phyloP scores from a whole-genome alignment of 2,888 invertebrate genomes.

The Prionchulus punctatus region DNA sequence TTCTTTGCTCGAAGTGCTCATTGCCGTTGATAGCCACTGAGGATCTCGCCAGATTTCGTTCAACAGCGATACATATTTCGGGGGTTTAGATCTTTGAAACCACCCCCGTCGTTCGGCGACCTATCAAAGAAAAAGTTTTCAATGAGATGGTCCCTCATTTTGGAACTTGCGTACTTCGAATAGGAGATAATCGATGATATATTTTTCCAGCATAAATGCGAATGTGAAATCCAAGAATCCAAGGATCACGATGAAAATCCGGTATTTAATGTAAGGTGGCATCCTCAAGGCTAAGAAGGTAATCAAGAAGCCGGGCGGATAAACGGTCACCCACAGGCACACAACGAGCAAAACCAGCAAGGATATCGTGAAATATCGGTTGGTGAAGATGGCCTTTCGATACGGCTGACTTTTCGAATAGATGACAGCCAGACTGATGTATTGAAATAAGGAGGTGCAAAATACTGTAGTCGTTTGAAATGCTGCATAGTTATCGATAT shows the following conservation, averaged over 20 bases:
- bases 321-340: conserved; percentile 25
- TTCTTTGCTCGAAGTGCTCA: too few species aligned
- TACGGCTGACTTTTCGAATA: conserved; percentile 65
- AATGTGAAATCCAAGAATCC: conserved; percentile 7
- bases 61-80: too few species aligned
- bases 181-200: conserved; percentile 8
- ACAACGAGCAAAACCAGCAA: conserved; percentile 11
- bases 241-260: conserved; percentile 4
- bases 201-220: conserved; percentile 1
- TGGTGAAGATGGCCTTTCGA: conserved; percentile 50
- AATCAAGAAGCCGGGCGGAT: conserved; percentile 26
- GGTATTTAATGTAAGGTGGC: conserved; percentile 6
- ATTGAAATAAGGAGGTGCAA: conserved; percentile 57
- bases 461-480: conserved; percentile 67
- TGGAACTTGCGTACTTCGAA: too few species aligned
- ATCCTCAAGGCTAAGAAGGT: conserved; percentile 22
- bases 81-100: too few species aligned
- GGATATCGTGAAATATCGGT: conserved; percentile 22
- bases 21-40: too few species aligned
- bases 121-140: too few species aligned
- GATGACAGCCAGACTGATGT: conserved; percentile 56
- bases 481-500: conserved; percentile 46
- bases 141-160: too few species aligned
- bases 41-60: too few species aligned
- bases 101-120: too few species aligned